Conservation (phyloP, 92 coral and sea anemone species). For the Palythoa heliodiscus region DNA sequence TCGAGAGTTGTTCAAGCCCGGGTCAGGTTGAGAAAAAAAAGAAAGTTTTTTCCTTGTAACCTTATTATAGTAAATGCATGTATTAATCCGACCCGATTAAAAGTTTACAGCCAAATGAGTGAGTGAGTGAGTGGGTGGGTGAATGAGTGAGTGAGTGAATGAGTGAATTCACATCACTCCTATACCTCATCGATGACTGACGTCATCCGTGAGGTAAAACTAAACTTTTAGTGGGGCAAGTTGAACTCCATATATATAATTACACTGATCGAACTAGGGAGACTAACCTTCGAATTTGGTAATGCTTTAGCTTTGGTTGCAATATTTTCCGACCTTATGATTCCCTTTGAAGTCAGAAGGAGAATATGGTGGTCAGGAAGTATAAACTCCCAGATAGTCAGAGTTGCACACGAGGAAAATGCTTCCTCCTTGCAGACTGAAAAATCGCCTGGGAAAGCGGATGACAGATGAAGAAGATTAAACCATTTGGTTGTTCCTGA, state of each 20-base stretch:
- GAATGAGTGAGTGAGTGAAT: too few species aligned
- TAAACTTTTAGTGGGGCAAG: background rate
- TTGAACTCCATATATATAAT: background rate
- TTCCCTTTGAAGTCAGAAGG: constrained; percentile 81
- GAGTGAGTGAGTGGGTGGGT: too few species aligned
- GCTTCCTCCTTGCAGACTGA: constrained; percentile 79
- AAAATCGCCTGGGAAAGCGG: constrained; percentile 61
- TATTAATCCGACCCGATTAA: too few species aligned
- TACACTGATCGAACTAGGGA: background rate
- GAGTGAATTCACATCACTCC: too few species aligned
- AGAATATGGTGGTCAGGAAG: constrained; percentile 69
- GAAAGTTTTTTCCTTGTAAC: too few species aligned
- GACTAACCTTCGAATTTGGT: constrained; percentile 38
- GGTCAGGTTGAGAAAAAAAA: too few species aligned
- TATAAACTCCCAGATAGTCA: constrained; percentile 73
- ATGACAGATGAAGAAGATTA: constrained; percentile 73
- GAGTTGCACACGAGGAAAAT: constrained; percentile 60
- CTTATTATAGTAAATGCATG: too few species aligned
- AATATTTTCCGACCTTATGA: constrained; percentile 69
- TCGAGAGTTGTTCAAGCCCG: too few species aligned
- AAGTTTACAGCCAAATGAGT: too few species aligned
- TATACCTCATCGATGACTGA: too few species aligned
- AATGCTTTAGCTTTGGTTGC: constrained; percentile 19
- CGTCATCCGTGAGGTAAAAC: too few species aligned
- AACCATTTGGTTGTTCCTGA: constrained; percentile 81